Evolutionary conservation across 2,797 vertebrate species (phyloP), one percentile per base, ranked within the genome.

Genomic region (Lepilemur septentrionalis): DNA sequence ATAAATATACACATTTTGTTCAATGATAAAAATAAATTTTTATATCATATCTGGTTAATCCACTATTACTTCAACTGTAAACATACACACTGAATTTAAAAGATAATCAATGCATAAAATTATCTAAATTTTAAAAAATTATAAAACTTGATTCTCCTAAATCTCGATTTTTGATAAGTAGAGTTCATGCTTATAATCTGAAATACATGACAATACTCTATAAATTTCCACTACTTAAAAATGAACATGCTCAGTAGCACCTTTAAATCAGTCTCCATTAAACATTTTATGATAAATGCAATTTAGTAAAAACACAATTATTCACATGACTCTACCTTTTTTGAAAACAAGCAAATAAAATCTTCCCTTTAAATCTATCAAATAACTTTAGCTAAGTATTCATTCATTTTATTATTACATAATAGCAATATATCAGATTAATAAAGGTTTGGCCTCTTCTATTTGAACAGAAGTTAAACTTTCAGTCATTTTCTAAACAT

Each of bases 21-120:
- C 28, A 30, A 65, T 41, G 52, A 89, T 14, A 46, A 87, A 73
- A 59, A 46, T 46, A 67, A 78, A 48, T 55, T 52, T 65, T 79
- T 35, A 50, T 92, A 97, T 76, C 79, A 70, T 96, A 96, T 94
- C 96, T 97, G 96, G 96, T 84, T 92, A 93, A 69, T 23, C 23
- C 0, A 87, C 65, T 75, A 84, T 90, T 63, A 89, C 12, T n/a
- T 80, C 65, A 91, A 80, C 48, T 86, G 1, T 75, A 90, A 78
- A 43, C 15, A 92, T 8, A 61, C 0, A 48, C 30, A 80, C 14
- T 63, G 91, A 43, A 84, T 63, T 88, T 78, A 70, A 65, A 88
- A 55, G n/a, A 83, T n/a, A 91, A 59, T 52, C 61, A 79, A 93
- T 89, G 82, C 18, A 81, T 72, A 65, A 93, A 87, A 90, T 1